Percentiles rank a stretch among this genome's conserved stretches.
Conservation (phyloP, 2,888 invertebrate genomes). For the Euzophera pinguis region DNA sequence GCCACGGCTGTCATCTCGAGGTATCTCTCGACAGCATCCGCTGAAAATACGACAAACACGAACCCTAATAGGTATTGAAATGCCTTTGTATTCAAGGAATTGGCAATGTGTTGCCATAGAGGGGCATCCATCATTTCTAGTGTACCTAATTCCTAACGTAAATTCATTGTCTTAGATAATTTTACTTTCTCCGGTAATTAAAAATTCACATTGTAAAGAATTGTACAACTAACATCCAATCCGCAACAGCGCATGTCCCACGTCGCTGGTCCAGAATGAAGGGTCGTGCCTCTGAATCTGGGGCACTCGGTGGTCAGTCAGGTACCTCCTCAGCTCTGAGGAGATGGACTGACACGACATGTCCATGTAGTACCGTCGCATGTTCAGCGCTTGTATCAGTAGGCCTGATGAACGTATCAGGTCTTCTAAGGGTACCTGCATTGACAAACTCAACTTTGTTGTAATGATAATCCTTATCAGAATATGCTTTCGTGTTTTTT, state of each 20-base stretch:
- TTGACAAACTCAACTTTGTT: neutral
- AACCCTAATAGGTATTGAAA: neutral
- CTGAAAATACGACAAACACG: conserved; percentile 18
- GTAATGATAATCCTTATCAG: neutral
- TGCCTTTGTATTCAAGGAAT: neutral
- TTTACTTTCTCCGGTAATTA: no score
- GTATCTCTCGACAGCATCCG: conserved; percentile 40
- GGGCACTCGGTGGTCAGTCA: conserved; percentile 28
- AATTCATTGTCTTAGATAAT: no score
- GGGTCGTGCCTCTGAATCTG: conserved; percentile 18
- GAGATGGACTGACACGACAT: conserved; percentile 91
- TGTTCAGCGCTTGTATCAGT: conserved; percentile 89
- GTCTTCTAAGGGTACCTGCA: conserved; percentile 94
- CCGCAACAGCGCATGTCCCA: conserved; percentile 79
- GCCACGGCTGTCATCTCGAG: conserved; percentile 38
- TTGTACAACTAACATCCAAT: conserved; percentile 88
- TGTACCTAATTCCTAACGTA: no score
- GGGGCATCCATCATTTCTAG: no score
- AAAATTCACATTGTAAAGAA: no score
- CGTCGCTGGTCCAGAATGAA: conserved; percentile 48
- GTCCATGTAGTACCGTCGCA: conserved; percentile 93
- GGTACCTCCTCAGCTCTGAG: conserved; percentile 80
- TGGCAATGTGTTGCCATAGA: no score
- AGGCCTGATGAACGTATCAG: conserved; percentile 90
- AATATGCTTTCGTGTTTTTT: no score